Percentiles rank a stretch among this genome's conserved stretches.
Conservation (phyloP, 2,113 vertebrate species). For the Tragelaphus strepsiceros region DNA sequence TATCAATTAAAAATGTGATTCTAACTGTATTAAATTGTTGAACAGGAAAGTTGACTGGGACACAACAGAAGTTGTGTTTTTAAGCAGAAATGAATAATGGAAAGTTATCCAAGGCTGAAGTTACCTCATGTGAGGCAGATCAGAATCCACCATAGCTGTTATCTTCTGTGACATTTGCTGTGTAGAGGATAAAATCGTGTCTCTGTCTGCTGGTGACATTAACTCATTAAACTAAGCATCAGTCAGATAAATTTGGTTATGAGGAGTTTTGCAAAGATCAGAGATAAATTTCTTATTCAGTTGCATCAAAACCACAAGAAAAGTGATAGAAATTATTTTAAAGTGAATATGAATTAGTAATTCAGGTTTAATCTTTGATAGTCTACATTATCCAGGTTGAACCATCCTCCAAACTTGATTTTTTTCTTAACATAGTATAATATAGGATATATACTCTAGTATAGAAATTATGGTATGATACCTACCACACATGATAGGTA, state of each 20-base stretch:
- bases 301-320: not conserved
- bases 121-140: not conserved
- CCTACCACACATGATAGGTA: not conserved
- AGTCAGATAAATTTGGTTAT: not conserved
- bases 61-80: not conserved
- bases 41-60: not conserved
- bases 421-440: not conserved
- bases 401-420: not conserved
- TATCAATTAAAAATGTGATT: constrained; percentile 24
- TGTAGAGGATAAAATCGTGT: not conserved
- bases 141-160: not conserved
- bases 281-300: not conserved
- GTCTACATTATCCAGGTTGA: not conserved
- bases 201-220: not conserved
- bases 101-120: not conserved
- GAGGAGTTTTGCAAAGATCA: not conserved
- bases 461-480: not conserved
- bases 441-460: not conserved
- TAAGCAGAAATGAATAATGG: not conserved
- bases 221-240: not conserved
- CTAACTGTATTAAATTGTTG: not conserved
- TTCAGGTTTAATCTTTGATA: not conserved
- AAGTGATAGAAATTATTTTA: not conserved
- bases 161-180: not conserved
- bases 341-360: not conserved